Base-by-base conservation (phyloP, 2,888 invertebrate species). In the Zaprionus bogoriensis region DNA sequence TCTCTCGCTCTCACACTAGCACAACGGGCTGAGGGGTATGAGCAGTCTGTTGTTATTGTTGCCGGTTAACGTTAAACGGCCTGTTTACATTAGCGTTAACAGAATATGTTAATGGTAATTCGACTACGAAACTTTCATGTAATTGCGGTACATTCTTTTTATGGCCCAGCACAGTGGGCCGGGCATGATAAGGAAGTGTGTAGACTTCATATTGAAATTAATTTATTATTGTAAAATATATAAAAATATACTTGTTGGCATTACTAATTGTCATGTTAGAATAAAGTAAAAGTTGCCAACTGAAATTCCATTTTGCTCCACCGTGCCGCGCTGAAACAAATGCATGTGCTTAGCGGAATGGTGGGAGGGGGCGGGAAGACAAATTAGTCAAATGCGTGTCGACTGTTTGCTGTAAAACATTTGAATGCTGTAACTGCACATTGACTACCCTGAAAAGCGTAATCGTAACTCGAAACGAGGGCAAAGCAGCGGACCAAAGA, bases 1-100 rank as follows among this genome's bases (percentile, higher is more conserved):
- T 32, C 67, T 12, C 28, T 41, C 58, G 32, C 53, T 30, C 30
- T 48, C 36, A 12, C 30, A 30, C 32, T 6, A 12, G 14, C 32
- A 17, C 14, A 17, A 17, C 0, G n/a, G n/a, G n/a, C n/a, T n/a
- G 32, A 36, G 17, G 17, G 12, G 17, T 17, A 10, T n/a, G n/a
- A n/a, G n/a, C n/a, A 25, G 7, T 41, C 44, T 36, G 42, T 57
- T 64, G 39, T 52, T 68, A 51, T 50, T 62, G 63, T 61, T 68
- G 66, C 84, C 80, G 77, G 86, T 51, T 71, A 61, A 50, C 54
- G 54, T 17, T 48, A 38, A 36, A 28, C 45, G 30, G 36, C 19
- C 38, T 44, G 12, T 55, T 60, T 36, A 55, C 60, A 54, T 36
- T 39, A 9, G 17, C 23, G 42, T 22, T 69, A 42, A 60, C 55